phyloP scores from a whole-genome alignment of 1,140 invertebrate genomes.

The Aphis craccivora region DNA sequence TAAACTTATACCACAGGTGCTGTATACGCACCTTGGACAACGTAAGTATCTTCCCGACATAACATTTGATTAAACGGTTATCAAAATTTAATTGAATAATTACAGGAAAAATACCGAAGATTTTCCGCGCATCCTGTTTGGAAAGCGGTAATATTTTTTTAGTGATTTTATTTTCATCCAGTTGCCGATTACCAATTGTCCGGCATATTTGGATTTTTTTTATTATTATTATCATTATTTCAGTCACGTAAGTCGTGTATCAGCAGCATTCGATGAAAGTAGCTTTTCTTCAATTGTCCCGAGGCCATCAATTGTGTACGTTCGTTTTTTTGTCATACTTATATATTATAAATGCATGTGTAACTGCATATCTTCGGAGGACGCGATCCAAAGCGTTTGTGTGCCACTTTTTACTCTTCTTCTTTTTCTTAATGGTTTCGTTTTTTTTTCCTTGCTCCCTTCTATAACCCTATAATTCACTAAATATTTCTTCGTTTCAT shows the following conservation, averaged over 20 bases:
- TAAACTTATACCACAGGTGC: neutral
- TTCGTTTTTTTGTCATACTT: slow-evolving; percentile 23
- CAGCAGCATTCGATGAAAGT: slow-evolving; percentile 45
- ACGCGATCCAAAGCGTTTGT: slow-evolving; percentile 47
- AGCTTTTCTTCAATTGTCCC: slow-evolving; percentile 54
- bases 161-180: slow-evolving; percentile 42
- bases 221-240: slow-evolving; percentile 20
- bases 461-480: neutral
- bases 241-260: slow-evolving; percentile 54
- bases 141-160: slow-evolving; percentile 44
- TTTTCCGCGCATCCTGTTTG: slow-evolving; percentile 25
- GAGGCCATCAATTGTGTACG: slow-evolving; percentile 40
- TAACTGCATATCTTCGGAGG: slow-evolving; percentile 24
- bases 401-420: slow-evolving; percentile 50
- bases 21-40: neutral
- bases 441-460: slow-evolving; percentile 59
- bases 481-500: neutral
- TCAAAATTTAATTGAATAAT: slow-evolving; percentile 30
- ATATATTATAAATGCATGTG: neutral
- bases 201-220: neutral
- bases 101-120: neutral
- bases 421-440: slow-evolving; percentile 19
- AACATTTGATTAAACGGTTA: neutral
- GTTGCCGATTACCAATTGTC: slow-evolving; percentile 35
- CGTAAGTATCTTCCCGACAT: neutral